Conservation (phyloP, 2,113 vertebrate species). For the Oryzias melastigma region DNA sequence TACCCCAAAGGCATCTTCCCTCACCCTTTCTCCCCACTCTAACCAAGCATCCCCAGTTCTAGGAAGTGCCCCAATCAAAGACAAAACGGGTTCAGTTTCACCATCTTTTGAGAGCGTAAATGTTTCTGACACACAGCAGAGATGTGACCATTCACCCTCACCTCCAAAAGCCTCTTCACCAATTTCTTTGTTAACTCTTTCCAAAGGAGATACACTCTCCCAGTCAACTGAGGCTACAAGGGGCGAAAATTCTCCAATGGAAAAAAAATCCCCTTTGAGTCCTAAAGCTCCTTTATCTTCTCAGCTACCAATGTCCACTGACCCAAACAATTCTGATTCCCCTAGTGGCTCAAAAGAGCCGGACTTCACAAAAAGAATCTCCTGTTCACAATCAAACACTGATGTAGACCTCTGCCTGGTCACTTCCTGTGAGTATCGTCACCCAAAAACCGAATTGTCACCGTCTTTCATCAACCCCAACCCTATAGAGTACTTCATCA, state of each 20-base stretch:
- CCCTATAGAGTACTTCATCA: constrained; percentile 92
- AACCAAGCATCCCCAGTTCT: constrained; percentile 70
- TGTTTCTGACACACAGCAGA: constrained; percentile 36
- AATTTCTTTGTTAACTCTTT: constrained; percentile 34
- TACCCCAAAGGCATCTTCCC: constrained; percentile 80
- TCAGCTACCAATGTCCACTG: constrained; percentile 53
- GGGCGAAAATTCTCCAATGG: constrained; percentile 75
- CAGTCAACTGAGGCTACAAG: constrained; percentile 68
- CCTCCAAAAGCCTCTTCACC: constrained; percentile 58
- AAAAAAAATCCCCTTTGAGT: constrained; percentile 75
- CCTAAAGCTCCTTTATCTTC: constrained; percentile 59
- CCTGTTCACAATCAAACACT: constrained; percentile 80
- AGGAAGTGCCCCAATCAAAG: constrained; percentile 38
- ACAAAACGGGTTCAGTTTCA: constrained; percentile 41
- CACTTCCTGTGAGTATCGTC: constrained; percentile 91
- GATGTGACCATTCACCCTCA: constrained; percentile 50
- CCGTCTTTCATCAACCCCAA: constrained; percentile 98
- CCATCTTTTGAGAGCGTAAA: constrained; percentile 26
- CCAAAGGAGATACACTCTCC: constrained; percentile 40
- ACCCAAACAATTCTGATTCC: constrained; percentile 38
- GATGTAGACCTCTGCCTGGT: constrained; percentile 94
- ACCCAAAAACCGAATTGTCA: constrained; percentile 94
- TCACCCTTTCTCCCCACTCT: constrained; percentile 82
- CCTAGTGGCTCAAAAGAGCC: constrained; percentile 62
- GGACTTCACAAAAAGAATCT: constrained; percentile 71